phyloP scores from a whole-genome alignment of 2,797 vertebrate species.

The Gila robusta region DNA sequence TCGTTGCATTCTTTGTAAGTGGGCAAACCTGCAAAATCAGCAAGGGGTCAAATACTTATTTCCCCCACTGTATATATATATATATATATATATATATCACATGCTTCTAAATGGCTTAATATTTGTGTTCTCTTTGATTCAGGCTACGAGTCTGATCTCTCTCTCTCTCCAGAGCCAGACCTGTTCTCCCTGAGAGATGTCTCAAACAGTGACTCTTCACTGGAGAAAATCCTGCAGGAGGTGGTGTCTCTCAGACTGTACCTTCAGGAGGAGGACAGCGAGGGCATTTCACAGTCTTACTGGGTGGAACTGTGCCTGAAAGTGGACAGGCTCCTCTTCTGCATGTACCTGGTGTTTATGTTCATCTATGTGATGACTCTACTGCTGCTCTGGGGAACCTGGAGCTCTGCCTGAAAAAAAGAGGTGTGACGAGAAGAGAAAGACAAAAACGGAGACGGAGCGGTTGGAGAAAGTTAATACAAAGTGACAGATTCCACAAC shows the following conservation, averaged over 20 bases:
- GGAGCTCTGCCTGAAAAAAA: constrained; percentile 77
- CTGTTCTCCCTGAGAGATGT: constrained; percentile 73
- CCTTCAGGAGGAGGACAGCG: constrained; percentile 76
- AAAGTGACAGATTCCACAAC: not conserved
- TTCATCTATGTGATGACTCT: constrained; percentile 79
- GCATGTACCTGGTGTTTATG: constrained; percentile 80
- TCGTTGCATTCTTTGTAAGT: too few species aligned
- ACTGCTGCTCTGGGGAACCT: constrained; percentile 82
- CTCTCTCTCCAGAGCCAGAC: constrained; percentile 72
- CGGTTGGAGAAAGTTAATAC: not conserved
- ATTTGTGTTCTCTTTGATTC: constrained; percentile 7
- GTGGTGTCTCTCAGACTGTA: constrained; percentile 76
- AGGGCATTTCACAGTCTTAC: constrained; percentile 68
- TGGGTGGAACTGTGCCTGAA: constrained; percentile 83
- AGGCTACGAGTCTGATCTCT: constrained; percentile 74
- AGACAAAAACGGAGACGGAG: not conserved
- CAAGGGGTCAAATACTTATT: too few species aligned
- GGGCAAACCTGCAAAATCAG: too few species aligned
- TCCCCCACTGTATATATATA: too few species aligned
- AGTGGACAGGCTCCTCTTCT: constrained; percentile 84
- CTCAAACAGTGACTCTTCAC: constrained; percentile 63
- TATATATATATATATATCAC: not conserved
- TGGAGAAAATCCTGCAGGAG: constrained; percentile 82
- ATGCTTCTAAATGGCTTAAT: not conserved
- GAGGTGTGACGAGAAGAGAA: not conserved